These are phyloP conservation scores for Tylochromis polylepis DNA, from an alignment of 2,113 vertebrate species.

Conservation along the genomic window DNA sequence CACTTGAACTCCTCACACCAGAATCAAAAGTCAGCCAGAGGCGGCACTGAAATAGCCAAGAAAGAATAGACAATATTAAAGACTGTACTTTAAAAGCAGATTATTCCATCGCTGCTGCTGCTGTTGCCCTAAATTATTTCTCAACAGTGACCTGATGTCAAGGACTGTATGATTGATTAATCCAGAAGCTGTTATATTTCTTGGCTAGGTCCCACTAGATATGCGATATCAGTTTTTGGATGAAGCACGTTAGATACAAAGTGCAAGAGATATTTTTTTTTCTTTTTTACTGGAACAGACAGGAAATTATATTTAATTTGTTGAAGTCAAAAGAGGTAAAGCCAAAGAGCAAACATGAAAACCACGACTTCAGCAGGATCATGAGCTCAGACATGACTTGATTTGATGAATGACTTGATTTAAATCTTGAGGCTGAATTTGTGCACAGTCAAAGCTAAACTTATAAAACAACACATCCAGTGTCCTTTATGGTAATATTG, in stretches of 20 bases:
- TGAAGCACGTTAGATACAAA: conserved; percentile 15
- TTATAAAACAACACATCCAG: neutral
- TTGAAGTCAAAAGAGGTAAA: neutral
- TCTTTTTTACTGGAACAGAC: neutral
- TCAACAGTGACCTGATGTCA: conserved; percentile 37
- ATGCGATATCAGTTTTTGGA: conserved; percentile 23
- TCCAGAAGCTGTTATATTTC: conserved; percentile 31
- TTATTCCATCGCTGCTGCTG: neutral
- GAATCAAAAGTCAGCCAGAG: neutral
- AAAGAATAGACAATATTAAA: neutral
- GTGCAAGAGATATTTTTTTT: neutral
- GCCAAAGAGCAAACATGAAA: neutral
- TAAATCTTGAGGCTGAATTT: neutral
- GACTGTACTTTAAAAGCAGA: neutral
- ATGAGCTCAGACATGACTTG: neutral
- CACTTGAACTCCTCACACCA: neutral
- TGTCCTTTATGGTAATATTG: neutral
- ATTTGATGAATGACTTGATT: neutral
- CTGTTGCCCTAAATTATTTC: neutral
- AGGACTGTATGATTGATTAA: conserved; percentile 17
- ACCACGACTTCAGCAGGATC: neutral
- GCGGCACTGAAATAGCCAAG: neutral
- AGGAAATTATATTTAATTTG: neutral
- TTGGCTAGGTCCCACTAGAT: conserved; percentile 26
- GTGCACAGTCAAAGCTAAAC: neutral